A percentile compares a stretch with the other conserved stretches of the same genome.
These are phyloP conservation scores for Tupaia chinensis DNA, from an alignment of 2,113 vertebrate genomes.

Conservation along the genomic window DNA sequence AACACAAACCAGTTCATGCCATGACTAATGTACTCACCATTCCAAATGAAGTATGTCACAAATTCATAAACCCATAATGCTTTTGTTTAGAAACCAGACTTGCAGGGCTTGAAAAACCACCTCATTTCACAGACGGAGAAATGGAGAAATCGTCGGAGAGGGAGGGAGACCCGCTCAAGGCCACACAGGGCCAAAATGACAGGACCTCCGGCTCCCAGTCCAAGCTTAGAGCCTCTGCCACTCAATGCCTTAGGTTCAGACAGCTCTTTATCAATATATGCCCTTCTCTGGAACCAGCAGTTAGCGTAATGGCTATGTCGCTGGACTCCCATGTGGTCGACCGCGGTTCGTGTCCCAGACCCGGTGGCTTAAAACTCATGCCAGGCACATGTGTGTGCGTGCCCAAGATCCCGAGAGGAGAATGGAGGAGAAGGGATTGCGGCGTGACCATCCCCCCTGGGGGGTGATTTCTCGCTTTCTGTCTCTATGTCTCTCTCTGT, in stretches of 20 bases:
- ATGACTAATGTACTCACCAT: not conserved
- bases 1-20: conserved; percentile 30
- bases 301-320: no score
- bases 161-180: not conserved
- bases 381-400: no score
- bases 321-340: no score
- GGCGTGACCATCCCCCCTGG: no score
- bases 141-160: not conserved
- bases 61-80: not conserved
- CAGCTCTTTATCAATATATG: not conserved
- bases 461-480: no score
- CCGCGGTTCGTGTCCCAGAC: no score
- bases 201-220: not conserved
- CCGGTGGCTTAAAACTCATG: no score
- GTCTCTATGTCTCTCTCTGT: no score
- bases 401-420: no score
- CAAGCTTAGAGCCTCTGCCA: no score
- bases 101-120: not conserved
- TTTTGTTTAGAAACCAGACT: conserved; percentile 32
- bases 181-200: not conserved
- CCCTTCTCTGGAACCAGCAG: no score
- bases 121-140: not conserved
- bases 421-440: no score
- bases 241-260: not conserved
- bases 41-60: not conserved